Percentiles rank a stretch among this genome's conserved stretches.
These are phyloP conservation scores for Zosterops pallidus DNA, from an alignment of 2,113 vertebrate species.

Conservation along the genomic window DNA sequence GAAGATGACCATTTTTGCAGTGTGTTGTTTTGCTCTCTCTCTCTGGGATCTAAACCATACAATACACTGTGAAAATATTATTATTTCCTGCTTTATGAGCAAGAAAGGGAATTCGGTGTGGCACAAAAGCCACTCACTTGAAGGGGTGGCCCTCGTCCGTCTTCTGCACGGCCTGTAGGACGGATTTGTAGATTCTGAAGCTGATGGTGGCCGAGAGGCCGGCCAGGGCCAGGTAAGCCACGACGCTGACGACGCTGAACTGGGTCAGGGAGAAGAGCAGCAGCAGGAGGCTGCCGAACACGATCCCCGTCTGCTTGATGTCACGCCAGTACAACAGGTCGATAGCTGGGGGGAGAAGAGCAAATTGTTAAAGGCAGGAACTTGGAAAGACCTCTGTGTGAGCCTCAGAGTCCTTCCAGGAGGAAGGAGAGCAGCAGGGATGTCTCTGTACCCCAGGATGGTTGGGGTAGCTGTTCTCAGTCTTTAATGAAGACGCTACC, in stretches of 20 bases:
- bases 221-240: conserved; percentile 93
- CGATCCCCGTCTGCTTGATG: conserved; percentile 91
- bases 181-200: conserved; percentile 99
- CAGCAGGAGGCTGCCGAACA: conserved; percentile 92
- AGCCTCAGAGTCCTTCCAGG: not conserved
- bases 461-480: no score
- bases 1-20: not conserved
- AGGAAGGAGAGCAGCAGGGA: not conserved
- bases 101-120: not conserved
- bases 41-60: not conserved
- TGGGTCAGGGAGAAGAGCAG: conserved; percentile 98
- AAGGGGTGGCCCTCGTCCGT: conserved; percentile 97
- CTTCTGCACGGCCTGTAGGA: conserved; percentile 98
- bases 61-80: not conserved
- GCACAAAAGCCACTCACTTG: conserved; percentile 82
- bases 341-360: conserved; percentile 78
- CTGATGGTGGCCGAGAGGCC: conserved; percentile 97
- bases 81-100: not conserved
- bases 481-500: no score
- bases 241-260: conserved; percentile 97
- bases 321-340: conserved; percentile 98
- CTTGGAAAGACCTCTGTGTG: rapidly evolving
- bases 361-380: not conserved
- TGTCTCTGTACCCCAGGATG: no score
- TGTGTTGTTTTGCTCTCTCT: rapidly evolving